A percentile compares a stretch with the other conserved stretches of the same genome.
Conservation (phyloP, 1,140 invertebrate genomes). For the Colletes latitarsis region DNA sequence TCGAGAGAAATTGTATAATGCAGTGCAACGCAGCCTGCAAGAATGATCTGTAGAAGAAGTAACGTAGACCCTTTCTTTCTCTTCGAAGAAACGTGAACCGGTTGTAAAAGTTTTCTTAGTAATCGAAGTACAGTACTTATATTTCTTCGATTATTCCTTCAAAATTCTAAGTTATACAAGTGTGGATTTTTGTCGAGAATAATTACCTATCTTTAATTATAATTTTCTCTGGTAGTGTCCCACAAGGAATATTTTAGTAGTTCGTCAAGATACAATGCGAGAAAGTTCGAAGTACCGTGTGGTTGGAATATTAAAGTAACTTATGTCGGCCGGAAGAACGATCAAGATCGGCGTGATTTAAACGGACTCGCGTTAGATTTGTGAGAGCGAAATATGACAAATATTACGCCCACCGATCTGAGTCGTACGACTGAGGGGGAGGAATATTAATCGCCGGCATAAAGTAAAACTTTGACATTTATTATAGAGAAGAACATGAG, state of each 20-base stretch:
- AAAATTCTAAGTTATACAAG: too few species aligned
- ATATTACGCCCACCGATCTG: not conserved
- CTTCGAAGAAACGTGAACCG: too few species aligned
- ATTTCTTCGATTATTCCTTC: too few species aligned
- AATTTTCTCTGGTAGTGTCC: too few species aligned
- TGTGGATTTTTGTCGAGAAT: too few species aligned
- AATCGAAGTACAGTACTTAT: not conserved
- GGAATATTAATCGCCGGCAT: constrained; percentile 27
- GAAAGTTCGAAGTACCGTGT: too few species aligned
- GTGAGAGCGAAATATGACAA: constrained; percentile 14
- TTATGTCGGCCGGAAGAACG: not conserved
- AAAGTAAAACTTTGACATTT: constrained; percentile 47
- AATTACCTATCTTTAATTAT: too few species aligned
- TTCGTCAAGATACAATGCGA: too few species aligned
- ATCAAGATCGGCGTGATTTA: constrained; percentile 33
- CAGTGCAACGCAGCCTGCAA: not conserved
- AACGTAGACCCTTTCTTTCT: not conserved
- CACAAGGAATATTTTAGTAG: too few species aligned
- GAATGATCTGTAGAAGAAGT: not conserved
- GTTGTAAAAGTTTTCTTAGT: too few species aligned
- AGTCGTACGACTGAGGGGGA: not conserved
- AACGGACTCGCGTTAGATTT: constrained; percentile 18
- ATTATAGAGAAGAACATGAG: constrained; percentile 10
- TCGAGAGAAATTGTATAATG: not conserved
- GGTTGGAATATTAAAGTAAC: too few species aligned